A percentile compares a stretch with the other conserved stretches of the same genome.
These are phyloP conservation scores for Tachina lurida DNA, from an alignment of 2,888 invertebrate genomes.

Conservation along the genomic window DNA sequence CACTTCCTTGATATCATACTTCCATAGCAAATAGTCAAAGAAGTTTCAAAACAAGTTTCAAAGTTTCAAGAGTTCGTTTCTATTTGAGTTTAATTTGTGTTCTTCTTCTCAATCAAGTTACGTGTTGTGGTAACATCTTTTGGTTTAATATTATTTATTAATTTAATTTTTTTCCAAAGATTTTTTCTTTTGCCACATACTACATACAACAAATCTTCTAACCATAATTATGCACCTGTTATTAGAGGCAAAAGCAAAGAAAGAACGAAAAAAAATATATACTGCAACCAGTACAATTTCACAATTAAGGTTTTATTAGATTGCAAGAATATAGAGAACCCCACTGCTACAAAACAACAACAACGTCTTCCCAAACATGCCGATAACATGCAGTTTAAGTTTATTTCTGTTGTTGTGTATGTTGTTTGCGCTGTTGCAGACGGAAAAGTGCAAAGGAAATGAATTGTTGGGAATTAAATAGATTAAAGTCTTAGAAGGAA, in stretches of 20 bases:
- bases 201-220: slow-evolving; percentile 35
- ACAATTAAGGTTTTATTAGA: slow-evolving; percentile 62
- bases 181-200: slow-evolving; percentile 17
- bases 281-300: slow-evolving; percentile 40
- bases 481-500: slow-evolving; percentile 33
- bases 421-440: neutral
- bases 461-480: slow-evolving; percentile 28
- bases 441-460: slow-evolving; percentile 58
- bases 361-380: slow-evolving; percentile 32
- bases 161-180: slow-evolving; percentile 14
- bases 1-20: slow-evolving; percentile 67
- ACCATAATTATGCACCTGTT: slow-evolving; percentile 70
- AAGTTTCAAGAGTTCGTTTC: slow-evolving; percentile 25
- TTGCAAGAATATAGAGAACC: slow-evolving; percentile 42
- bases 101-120: slow-evolving; percentile 20
- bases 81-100: neutral
- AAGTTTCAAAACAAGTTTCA: slow-evolving; percentile 25
- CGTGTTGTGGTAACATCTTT: slow-evolving; percentile 54
- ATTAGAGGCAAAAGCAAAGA: slow-evolving; percentile 29
- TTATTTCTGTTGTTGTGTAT: neutral
- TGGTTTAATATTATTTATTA: slow-evolving; percentile 30
- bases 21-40: slow-evolving; percentile 25
- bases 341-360: neutral
- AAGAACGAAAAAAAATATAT: no score
- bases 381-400: slow-evolving; percentile 45